phyloP scores from a whole-genome alignment of 2,888 invertebrate species.

The Ferdinandea cuprea region DNA sequence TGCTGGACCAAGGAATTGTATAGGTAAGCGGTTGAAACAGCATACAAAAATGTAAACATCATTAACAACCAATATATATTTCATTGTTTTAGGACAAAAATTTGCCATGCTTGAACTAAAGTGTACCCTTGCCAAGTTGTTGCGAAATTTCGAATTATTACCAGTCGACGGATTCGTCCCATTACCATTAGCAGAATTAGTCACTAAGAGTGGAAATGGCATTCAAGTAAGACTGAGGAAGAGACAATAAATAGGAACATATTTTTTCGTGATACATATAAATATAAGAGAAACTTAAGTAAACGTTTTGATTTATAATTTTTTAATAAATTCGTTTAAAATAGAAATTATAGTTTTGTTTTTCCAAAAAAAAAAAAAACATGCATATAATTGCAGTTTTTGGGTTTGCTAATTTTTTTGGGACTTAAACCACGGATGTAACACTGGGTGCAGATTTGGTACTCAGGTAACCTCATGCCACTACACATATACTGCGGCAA shows the following conservation, averaged over 20 bases:
- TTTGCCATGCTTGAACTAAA: constrained; percentile 82
- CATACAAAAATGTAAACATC: too few species aligned
- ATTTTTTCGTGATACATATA: constrained; percentile 15
- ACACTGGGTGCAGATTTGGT: too few species aligned
- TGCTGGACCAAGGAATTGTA: constrained; percentile 81
- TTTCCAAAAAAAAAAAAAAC: too few species aligned
- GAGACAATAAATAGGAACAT: constrained; percentile 9
- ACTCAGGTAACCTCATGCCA: too few species aligned
- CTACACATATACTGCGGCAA: too few species aligned
- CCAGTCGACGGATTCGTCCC: constrained; percentile 79
- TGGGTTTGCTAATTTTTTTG: too few species aligned
- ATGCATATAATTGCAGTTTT: too few species aligned
- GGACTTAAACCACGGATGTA: too few species aligned
- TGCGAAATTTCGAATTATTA: constrained; percentile 80
- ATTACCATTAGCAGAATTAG: constrained; percentile 78
- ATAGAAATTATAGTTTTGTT: neutral
- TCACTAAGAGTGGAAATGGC: constrained; percentile 81
- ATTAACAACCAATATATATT: too few species aligned
- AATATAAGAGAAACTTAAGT: constrained; percentile 5
- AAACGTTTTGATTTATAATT: neutral
- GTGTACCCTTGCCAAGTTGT: constrained; percentile 78
- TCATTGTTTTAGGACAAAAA: constrained; percentile 79
- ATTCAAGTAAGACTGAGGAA: constrained; percentile 79
- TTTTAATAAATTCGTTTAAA: constrained; percentile 6
- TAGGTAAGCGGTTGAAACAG: constrained; percentile 79